phyloP scores from a whole-genome alignment of 2,113 vertebrate genomes.

The Datnioides undecimradiatus region DNA sequence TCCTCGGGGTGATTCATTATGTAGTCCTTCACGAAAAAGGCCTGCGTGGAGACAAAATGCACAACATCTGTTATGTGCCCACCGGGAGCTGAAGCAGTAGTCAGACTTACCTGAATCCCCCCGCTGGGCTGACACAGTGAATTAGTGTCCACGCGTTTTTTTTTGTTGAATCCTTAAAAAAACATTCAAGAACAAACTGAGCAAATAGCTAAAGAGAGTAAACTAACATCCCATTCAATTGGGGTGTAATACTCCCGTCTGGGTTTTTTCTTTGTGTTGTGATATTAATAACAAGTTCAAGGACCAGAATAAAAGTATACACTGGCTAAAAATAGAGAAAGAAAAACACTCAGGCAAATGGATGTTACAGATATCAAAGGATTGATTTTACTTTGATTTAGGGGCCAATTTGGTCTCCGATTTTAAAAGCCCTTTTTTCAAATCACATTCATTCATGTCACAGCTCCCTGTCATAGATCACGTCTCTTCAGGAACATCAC shows the following conservation, averaged over 20 bases:
- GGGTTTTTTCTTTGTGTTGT: conserved; percentile 15
- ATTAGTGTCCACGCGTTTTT: conserved; percentile 37
- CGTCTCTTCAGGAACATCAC: conserved; percentile 31
- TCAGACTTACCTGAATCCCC: conserved; percentile 56
- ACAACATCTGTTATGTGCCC: conserved; percentile 61
- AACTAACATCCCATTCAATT: conserved; percentile 17
- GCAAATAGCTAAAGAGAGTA: background rate
- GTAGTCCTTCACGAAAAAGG: conserved; percentile 98
- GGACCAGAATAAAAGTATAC: conserved; percentile 11
- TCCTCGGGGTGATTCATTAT: conserved; percentile 96
- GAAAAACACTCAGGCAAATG: conserved; percentile 5
- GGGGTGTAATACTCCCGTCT: background rate
- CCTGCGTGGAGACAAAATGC: conserved; percentile 82
- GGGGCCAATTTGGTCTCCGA: conserved; percentile 24
- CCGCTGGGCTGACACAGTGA: conserved; percentile 52
- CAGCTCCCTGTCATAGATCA: conserved; percentile 29
- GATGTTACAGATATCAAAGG: conserved; percentile 25
- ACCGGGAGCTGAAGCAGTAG: conserved; percentile 27
- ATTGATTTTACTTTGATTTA: conserved; percentile 44
- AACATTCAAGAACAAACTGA: conserved; percentile 26
- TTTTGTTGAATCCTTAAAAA: conserved; percentile 24
- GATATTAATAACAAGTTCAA: conserved; percentile 36
- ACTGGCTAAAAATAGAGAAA: conserved; percentile 37
- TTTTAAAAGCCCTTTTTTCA: conserved; percentile 25
- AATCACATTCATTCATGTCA: conserved; percentile 3